Conservation (phyloP, 2,797 vertebrate species). For the Tapirus indicus region DNA sequence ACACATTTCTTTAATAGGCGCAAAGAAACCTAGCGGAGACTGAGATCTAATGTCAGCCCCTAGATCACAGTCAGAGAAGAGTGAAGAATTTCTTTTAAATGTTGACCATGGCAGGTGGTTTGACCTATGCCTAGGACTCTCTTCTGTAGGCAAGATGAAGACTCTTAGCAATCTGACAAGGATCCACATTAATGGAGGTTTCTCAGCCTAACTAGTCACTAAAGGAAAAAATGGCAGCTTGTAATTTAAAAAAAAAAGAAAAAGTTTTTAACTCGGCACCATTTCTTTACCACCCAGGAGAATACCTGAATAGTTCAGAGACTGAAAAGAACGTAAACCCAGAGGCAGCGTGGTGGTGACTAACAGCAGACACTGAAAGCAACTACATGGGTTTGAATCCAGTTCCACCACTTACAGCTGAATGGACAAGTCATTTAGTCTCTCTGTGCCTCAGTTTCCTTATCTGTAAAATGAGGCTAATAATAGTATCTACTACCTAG, state of each 20-base stretch:
- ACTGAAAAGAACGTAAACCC: background rate
- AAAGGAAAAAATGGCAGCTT: background rate
- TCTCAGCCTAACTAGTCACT: background rate
- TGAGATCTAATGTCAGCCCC: background rate
- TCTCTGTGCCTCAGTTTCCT: background rate
- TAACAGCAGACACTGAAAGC: background rate
- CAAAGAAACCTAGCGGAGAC: background rate
- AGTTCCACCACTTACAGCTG: background rate
- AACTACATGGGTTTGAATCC: background rate
- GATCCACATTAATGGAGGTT: background rate
- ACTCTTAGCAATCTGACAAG: background rate
- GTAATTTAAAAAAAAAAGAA: background rate
- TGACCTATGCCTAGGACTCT: background rate
- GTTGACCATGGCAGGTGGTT: background rate
- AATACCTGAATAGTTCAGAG: background rate
- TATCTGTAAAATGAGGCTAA: background rate
- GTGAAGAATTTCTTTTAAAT: constrained; percentile 12
- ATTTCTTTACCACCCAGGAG: background rate
- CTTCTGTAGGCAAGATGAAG: background rate
- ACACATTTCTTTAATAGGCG: background rate
- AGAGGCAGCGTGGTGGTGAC: background rate
- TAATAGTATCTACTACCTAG: background rate
- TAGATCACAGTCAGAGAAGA: background rate
- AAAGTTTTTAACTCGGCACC: background rate
- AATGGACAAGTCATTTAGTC: background rate